A percentile compares a stretch with the other conserved stretches of the same genome.
These are phyloP conservation scores for Crambe crambe DNA, from an alignment of 37 sponge, comb jelly and placozoan species.

Conservation along the genomic window DNA sequence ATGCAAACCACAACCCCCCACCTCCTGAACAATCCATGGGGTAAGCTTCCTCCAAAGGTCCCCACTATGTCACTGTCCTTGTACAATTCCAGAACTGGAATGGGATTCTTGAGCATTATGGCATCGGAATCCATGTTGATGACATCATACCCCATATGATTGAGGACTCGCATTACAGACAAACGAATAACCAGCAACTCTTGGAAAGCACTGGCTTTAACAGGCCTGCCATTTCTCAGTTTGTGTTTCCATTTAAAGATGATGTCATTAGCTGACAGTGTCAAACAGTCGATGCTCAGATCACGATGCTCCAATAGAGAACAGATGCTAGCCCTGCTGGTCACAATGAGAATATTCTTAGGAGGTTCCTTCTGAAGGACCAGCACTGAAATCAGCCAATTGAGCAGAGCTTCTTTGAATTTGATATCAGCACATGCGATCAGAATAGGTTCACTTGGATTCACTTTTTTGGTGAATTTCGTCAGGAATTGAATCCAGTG, in stretches of 20 bases:
- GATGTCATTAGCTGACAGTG: not conserved
- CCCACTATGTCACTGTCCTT: conserved; percentile 15
- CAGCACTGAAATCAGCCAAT: conserved; percentile 13
- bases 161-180: conserved; percentile 16
- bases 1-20: conserved; percentile 38
- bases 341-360: conserved; percentile 14
- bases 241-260: too few species aligned
- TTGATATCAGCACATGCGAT: conserved; percentile 2
- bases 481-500: not conserved
- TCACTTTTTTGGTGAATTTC: not conserved
- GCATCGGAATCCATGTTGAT: conserved; percentile 22
- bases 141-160: conserved; percentile 29
- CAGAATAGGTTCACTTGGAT: not conserved
- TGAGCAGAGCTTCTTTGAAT: conserved; percentile 4
- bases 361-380: not conserved
- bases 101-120: conserved; percentile 21
- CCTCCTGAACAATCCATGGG: not conserved
- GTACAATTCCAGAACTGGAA: not conserved
- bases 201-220: not conserved
- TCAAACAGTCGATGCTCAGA: not conserved
- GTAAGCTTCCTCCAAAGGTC: conserved; percentile 16
- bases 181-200: conserved; percentile 9
- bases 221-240: too few species aligned
- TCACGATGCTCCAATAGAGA: not conserved
- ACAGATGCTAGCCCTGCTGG: not conserved